These are phyloP conservation scores for Drosophila percnosoma DNA, from an alignment of 2,888 invertebrate species.

Conservation along the genomic window DNA sequence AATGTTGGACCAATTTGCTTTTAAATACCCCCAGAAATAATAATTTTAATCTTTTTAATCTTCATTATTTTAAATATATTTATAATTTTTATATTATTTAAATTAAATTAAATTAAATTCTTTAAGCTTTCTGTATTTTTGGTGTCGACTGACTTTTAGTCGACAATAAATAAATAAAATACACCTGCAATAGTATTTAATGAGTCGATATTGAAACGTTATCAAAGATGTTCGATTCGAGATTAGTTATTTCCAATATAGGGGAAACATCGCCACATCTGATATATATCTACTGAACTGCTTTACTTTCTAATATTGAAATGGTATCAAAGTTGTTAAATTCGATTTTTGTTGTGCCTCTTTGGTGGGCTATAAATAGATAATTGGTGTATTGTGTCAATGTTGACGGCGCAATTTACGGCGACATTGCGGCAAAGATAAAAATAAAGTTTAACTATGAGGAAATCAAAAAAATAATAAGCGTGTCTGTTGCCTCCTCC, in stretches of 20 bases:
- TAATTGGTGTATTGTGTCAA: slow-evolving; percentile 56
- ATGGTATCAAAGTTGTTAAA: background rate
- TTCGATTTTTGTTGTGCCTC: background rate
- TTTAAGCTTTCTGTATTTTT: too few relatives aligned
- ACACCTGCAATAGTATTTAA: background rate
- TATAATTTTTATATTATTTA: too few relatives aligned
- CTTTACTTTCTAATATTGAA: background rate
- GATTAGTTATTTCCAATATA: background rate
- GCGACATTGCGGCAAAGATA: slow-evolving; percentile 70
- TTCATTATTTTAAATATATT: too few relatives aligned
- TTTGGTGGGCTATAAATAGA: slow-evolving; percentile 36
- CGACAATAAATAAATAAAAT: too few relatives aligned
- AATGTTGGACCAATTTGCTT: too few relatives aligned
- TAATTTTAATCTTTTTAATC: too few relatives aligned
- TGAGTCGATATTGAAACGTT: background rate
- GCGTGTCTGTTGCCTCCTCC: background rate
- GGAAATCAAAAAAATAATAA: slow-evolving; percentile 2
- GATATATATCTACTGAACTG: background rate
- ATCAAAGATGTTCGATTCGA: background rate
- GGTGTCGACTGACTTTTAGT: too few relatives aligned
- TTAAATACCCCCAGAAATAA: too few relatives aligned
- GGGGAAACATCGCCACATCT: background rate
- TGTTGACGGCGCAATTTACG: slow-evolving; percentile 63
- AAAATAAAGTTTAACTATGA: slow-evolving; percentile 42
- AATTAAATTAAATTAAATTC: too few relatives aligned